Evolutionary conservation across 2,113 vertebrate genomes (phyloP), one percentile per base, ranked within the genome.

Genomic region (Lutjanus erythropterus): DNA sequence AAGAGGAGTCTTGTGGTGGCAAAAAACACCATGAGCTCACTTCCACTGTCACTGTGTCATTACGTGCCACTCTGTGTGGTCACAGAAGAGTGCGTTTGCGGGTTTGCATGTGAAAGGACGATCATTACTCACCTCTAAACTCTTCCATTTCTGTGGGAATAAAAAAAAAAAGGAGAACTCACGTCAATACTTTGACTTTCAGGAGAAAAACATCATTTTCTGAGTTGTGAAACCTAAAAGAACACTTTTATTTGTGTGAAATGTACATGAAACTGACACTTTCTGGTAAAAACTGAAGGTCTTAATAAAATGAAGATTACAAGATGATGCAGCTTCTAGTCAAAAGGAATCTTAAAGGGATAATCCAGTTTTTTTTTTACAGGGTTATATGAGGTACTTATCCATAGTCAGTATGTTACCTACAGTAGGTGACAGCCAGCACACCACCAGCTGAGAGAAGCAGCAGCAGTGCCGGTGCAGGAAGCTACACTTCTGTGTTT

Each of bases 111-210:
- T 58, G 41, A 4, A 31, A 52, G 60, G 27, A 29, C 1, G 21
- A 11, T 56, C 16, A 31, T 78, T 46, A 86, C 94, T 95, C 84
- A 96, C 95, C 91, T 91, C 70, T 62, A 6, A 87, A 86, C 41
- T 56, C 80, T 19, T 77, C 83, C 42, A 78, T 89, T 77, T 92
- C 94, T 95, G 91, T 25, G 58, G 67, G 31, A 80, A 11, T 0
- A 7, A 61, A 29, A 65, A 47, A 65, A 68, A 33, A 65, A 59
- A 81, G 29, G 21, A 81, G 31, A 79, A 25, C 33, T 9, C 0
- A 18, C 11, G 61, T 88, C 66, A 87, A 50, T 67, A 27, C n/a
- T 67, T 25, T 49, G 27, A 39, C 15, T 56, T 33, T 44, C 0
- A 41, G 21, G 31, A 53, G 52, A 27, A 8, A 33, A 79, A 60